Evolutionary conservation across 2,888 invertebrate genomes (phyloP).

Genomic region (Magallana nippona): DNA sequence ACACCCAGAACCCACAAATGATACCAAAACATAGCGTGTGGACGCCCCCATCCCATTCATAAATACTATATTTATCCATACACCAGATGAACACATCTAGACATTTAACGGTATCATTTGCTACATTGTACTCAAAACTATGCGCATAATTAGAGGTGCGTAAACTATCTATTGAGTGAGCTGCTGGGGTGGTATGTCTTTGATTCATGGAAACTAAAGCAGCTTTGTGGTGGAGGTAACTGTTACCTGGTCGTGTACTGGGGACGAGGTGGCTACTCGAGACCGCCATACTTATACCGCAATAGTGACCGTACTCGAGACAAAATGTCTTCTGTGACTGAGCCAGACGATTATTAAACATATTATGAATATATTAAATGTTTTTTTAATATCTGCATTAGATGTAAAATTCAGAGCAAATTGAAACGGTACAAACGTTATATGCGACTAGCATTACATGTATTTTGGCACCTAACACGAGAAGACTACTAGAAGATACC

Average conservation of each 20-base stretch:
- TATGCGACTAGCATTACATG: too few relatives aligned
- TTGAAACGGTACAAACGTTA: too few relatives aligned
- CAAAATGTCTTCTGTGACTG: background rate
- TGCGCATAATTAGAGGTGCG: slow-evolving; percentile 14
- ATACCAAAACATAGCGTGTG: slow-evolving; percentile 16
- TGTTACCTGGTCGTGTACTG: background rate
- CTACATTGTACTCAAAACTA: background rate
- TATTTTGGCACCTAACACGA: too few relatives aligned
- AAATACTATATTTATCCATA: slow-evolving; percentile 8
- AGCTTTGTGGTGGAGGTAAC: background rate
- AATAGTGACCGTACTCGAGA: background rate
- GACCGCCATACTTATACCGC: background rate
- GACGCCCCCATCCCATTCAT: background rate
- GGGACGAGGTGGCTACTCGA: background rate
- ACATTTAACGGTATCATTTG: slow-evolving; percentile 7
- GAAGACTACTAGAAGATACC: too few relatives aligned
- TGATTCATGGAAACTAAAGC: slow-evolving; percentile 13
- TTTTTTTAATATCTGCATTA: too few relatives aligned
- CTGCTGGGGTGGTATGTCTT: slow-evolving; percentile 6
- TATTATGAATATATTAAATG: too few relatives aligned
- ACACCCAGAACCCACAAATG: slow-evolving; percentile 14
- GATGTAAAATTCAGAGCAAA: too few relatives aligned
- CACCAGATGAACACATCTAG: background rate
- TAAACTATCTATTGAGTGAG: background rate
- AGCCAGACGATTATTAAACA: too few relatives aligned